Evolutionary conservation across 2,797 vertebrate species (phyloP).

Genomic region (Lophotriccus pileatus): DNA sequence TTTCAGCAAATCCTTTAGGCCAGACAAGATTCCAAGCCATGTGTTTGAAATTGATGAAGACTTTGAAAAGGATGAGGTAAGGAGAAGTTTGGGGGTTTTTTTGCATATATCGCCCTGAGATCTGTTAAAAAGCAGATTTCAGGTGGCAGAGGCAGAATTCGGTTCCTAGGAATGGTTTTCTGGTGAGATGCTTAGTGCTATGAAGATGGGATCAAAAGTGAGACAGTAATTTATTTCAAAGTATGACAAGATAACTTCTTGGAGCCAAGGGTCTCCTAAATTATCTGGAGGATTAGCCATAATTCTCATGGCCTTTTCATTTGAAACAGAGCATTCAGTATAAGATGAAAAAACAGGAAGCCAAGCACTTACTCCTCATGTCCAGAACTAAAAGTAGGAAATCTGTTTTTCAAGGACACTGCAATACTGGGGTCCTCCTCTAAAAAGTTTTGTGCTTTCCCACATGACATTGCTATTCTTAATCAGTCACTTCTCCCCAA

Average conservation of each 20-base stretch:
- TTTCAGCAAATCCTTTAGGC: constrained; percentile 92
- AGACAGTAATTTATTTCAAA: background rate
- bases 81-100: background rate
- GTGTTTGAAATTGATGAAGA: constrained; percentile 96
- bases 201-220: background rate
- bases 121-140: background rate
- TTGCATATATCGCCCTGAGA: background rate
- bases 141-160: background rate
- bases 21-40: constrained; percentile 92
- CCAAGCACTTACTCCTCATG: background rate
- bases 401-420: background rate
- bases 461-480: background rate
- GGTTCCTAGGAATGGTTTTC: background rate
- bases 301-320: background rate
- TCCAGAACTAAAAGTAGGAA: background rate
- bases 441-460: background rate
- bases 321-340: background rate
- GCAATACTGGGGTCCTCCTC: background rate
- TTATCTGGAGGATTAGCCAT: background rate
- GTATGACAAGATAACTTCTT: background rate
- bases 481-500: accelerated
- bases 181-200: background rate
- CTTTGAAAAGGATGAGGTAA: constrained; percentile 90
- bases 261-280: background rate
- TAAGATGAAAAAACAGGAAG: background rate